Evolutionary conservation across 2,113 vertebrate genomes (phyloP).

Genomic region (Callipepla squamata): DNA sequence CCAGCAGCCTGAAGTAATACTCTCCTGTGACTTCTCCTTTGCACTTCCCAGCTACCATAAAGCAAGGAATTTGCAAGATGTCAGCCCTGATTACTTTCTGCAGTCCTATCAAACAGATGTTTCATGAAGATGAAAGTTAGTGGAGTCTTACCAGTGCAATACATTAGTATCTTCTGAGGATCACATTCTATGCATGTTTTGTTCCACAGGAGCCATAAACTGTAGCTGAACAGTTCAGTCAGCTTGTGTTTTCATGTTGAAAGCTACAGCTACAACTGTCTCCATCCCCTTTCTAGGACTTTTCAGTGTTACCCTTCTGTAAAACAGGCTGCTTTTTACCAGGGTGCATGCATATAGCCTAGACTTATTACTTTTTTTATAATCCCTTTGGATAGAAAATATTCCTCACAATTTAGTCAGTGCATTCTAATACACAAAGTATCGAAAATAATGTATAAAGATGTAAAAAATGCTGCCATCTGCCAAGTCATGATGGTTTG

Average conservation of each 20-base stretch:
- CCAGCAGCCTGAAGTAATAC: not conserved
- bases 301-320: not conserved
- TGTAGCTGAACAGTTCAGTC: not conserved
- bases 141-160: not conserved
- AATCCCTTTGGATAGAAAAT: not conserved
- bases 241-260: not conserved
- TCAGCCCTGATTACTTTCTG: not conserved
- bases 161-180: not conserved
- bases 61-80: not conserved
- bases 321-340: not conserved
- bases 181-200: not conserved
- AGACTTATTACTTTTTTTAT: not conserved
- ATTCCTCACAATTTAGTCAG: not conserved
- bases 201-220: not conserved
- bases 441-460: not conserved
- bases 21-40: not conserved
- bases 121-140: not conserved
- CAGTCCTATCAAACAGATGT: not conserved
- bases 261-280: not conserved
- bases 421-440: not conserved
- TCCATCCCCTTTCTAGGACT: not conserved
- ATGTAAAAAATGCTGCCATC: not conserved
- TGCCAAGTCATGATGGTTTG: not conserved
- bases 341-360: not conserved
- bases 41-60: not conserved